These are phyloP conservation scores for Oncopodura yosiiana DNA, from an alignment of 1,140 invertebrate species.

Conservation along the genomic window DNA sequence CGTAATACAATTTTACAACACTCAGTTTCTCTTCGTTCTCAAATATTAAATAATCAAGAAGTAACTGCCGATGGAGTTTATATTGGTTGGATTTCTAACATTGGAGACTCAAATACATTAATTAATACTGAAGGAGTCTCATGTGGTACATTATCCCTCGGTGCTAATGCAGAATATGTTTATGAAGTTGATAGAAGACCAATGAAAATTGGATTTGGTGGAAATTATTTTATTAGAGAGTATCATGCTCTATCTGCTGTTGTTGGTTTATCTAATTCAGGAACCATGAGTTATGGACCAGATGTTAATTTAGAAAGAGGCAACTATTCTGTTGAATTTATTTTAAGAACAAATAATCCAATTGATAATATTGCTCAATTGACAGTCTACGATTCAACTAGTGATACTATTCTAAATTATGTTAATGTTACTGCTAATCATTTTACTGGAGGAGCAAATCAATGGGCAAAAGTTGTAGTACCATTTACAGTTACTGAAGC, in stretches of 20 bases:
- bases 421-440: neutral
- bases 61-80: neutral
- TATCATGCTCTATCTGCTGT: slow-evolving; percentile 8
- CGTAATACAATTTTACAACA: neutral
- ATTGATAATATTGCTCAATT: neutral
- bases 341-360: neutral
- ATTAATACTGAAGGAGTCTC: slow-evolving; percentile 18
- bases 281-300: neutral
- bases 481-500: neutral
- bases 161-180: slow-evolving; percentile 3
- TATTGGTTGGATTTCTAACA: slow-evolving; percentile 16
- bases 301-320: neutral
- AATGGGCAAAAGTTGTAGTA: neutral
- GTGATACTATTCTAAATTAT: neutral
- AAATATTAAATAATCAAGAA: slow-evolving; percentile 19
- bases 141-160: slow-evolving; percentile 2
- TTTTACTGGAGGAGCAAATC: neutral
- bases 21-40: slow-evolving; percentile 9
- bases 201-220: neutral
- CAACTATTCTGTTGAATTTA: slow-evolving; percentile 3
- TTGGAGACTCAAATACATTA: neutral
- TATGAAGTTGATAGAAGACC: slow-evolving; percentile 3
- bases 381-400: neutral
- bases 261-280: neutral
- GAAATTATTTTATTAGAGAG: neutral